Conservation (phyloP, 2,113 vertebrate genomes). For the Lota lota region DNA sequence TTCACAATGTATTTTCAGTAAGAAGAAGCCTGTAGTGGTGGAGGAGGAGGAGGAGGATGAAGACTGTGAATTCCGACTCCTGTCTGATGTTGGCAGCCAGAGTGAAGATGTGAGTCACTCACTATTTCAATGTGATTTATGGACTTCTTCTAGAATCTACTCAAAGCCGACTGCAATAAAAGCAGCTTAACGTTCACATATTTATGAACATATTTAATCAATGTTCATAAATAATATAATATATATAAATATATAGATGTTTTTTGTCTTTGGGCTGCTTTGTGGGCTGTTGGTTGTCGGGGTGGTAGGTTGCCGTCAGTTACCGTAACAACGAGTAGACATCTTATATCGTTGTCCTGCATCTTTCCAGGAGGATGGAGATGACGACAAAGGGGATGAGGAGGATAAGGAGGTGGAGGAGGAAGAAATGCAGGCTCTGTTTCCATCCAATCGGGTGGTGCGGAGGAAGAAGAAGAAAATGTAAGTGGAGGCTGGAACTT, state of each 20-base stretch:
- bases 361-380: slow-evolving; percentile 48
- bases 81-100: slow-evolving; percentile 80
- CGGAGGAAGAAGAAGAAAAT: slow-evolving; percentile 80
- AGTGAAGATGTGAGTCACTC: slow-evolving; percentile 75
- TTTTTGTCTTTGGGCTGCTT: no score
- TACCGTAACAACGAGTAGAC: neutral
- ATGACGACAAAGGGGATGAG: slow-evolving; percentile 29
- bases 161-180: no score
- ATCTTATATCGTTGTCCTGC: neutral
- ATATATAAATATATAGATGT: no score
- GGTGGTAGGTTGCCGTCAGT: no score
- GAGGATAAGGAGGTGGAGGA: slow-evolving; percentile 62
- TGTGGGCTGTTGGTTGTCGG: no score
- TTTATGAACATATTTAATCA: neutral
- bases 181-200: neutral
- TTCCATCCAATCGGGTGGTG: slow-evolving; percentile 48
- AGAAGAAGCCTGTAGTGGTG: slow-evolving; percentile 49
- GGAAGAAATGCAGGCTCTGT: slow-evolving; percentile 80
- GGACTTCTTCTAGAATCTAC: no score
- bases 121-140: neutral
- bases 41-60: slow-evolving; percentile 76
- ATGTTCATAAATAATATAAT: no score
- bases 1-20: slow-evolving; percentile 41
- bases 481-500: slow-evolving; percentile 61
- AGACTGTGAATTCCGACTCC: slow-evolving; percentile 83